phyloP scores from a whole-genome alignment of 1,140 invertebrate genomes.

The Phymastichus coffea region DNA sequence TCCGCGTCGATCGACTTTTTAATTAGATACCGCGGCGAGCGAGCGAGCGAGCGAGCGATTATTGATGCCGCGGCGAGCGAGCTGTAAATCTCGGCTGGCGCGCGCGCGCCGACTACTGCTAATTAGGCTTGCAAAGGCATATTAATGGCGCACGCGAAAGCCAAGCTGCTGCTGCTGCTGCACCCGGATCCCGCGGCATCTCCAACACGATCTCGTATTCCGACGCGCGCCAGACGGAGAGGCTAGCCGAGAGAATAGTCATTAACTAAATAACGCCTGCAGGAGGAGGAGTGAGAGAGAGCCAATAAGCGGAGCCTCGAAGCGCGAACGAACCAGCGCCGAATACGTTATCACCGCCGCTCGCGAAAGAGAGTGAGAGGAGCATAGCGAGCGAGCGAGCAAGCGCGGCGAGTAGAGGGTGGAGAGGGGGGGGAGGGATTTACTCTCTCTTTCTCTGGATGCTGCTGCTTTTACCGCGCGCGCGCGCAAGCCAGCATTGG shows the following conservation, averaged over 20 bases:
- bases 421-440: constrained; percentile 7
- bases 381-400: too few relatives aligned
- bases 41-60: not conserved
- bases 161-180: too few relatives aligned
- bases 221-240: constrained; percentile 37
- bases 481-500: constrained; percentile 29
- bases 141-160: constrained; percentile 25
- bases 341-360: constrained; percentile 31
- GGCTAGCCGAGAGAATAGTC: constrained; percentile 50
- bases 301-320: constrained; percentile 17
- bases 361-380: too few relatives aligned
- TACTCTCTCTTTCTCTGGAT: too few relatives aligned
- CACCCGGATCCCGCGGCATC: constrained; percentile 51
- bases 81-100: too few relatives aligned
- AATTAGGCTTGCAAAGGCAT: too few relatives aligned
- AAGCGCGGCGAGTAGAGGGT: too few relatives aligned
- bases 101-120: too few relatives aligned
- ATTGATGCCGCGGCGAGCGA: too few relatives aligned
- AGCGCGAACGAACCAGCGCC: constrained; percentile 19
- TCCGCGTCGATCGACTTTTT: too few relatives aligned
- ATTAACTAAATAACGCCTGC: constrained; percentile 51
- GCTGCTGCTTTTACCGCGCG: not conserved
- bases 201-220: constrained; percentile 56
- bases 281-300: not conserved
- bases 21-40: too few relatives aligned